Conservation (phyloP, 2,113 vertebrate species). For the Apodemus sylvaticus region DNA sequence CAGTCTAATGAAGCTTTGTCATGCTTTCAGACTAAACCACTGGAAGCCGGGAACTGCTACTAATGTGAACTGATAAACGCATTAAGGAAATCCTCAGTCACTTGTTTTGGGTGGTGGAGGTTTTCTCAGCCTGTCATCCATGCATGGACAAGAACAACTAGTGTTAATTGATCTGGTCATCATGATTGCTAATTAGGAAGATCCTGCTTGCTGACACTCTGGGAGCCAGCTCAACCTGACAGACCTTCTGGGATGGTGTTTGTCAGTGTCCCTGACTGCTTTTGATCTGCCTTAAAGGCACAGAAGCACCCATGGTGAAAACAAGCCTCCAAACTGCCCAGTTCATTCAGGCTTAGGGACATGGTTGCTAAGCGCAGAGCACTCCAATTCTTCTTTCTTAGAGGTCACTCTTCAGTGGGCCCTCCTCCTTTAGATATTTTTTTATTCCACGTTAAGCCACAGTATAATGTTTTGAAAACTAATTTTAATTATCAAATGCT, state of each 20-base stretch:
- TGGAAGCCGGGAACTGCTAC: constrained; percentile 35
- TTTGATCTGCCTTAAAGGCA: not conserved
- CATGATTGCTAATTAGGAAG: not conserved
- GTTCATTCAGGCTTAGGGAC: not conserved
- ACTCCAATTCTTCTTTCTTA: not conserved
- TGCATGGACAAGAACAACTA: not conserved
- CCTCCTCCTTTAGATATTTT: not conserved
- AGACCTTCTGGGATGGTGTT: not conserved
- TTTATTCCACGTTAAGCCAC: not conserved
- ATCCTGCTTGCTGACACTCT: no score
- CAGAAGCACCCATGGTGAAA: not conserved
- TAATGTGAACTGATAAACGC: constrained; percentile 65
- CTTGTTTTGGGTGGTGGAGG: constrained; percentile 48
- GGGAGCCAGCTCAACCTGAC: not conserved
- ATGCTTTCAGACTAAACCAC: not conserved
- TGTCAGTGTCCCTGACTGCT: not conserved
- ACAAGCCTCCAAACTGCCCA: not conserved
- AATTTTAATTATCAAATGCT: not conserved
- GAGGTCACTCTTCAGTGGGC: not conserved
- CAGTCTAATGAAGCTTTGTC: not conserved
- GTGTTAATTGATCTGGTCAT: not conserved
- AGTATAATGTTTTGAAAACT: not conserved
- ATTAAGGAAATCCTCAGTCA: constrained; percentile 44
- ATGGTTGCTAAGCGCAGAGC: not conserved
- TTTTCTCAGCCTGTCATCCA: constrained; percentile 48